Percentiles rank a stretch among this genome's conserved stretches.
Evolutionary conservation across 1,140 invertebrate genomes (phyloP).

Genomic region (Anastatus disparis): DNA sequence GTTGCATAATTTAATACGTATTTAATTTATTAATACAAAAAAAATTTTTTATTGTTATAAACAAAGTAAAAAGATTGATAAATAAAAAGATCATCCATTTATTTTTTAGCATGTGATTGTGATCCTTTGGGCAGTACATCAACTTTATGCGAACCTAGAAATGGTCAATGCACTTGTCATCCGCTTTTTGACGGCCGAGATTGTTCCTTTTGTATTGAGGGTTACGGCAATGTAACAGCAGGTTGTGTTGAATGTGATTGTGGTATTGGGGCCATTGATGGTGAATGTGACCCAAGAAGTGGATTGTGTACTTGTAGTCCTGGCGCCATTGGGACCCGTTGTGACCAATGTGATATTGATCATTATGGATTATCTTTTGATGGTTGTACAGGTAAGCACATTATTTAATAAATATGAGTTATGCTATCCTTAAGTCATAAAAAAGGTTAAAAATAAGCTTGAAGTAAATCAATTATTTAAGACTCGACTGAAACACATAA

Average conservation of each 20-base stretch:
- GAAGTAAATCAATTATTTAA: no score
- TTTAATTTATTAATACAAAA: no score
- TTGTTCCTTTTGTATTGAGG: slow-evolving; percentile 62
- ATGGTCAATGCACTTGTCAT: slow-evolving; percentile 82
- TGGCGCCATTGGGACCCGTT: slow-evolving; percentile 83
- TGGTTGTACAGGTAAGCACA: slow-evolving; percentile 76
- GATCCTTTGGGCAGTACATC: slow-evolving; percentile 77
- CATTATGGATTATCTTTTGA: slow-evolving; percentile 80
- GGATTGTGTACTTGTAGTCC: slow-evolving; percentile 72
- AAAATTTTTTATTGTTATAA: no score
- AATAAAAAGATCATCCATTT: no score
- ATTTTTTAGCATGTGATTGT: slow-evolving; percentile 78
- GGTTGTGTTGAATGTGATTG: slow-evolving; percentile 77
- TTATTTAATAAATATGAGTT: no score
- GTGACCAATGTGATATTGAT: slow-evolving; percentile 79
- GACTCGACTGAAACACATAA: no score
- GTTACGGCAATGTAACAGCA: slow-evolving; percentile 74
- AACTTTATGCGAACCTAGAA: slow-evolving; percentile 76
- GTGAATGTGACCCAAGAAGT: slow-evolving; percentile 78
- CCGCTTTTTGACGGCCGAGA: slow-evolving; percentile 59
- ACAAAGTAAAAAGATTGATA: no score
- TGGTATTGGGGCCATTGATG: slow-evolving; percentile 84
- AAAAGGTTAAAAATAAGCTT: no score
- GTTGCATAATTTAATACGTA: no score
- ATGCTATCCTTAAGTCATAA: no score